Conservation (phyloP, 1,140 invertebrate species). For the Anastrepha ludens region DNA sequence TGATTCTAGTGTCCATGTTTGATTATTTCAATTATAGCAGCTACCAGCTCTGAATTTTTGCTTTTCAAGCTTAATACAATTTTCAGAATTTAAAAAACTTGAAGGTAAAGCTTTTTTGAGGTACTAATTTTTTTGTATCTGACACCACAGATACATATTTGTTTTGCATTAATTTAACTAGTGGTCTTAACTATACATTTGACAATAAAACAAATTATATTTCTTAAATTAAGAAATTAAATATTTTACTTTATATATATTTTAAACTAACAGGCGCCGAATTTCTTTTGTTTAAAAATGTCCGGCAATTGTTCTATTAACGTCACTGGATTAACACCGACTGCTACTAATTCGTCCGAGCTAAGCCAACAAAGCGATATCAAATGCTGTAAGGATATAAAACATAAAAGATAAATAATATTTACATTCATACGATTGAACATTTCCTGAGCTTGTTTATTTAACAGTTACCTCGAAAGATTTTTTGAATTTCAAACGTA, state of each 20-base stretch:
- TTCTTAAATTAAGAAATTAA: neutral
- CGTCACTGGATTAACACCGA: constrained; percentile 80
- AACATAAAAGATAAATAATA: constrained; percentile 22
- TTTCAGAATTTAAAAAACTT: no score
- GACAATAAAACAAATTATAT: constrained; percentile 20
- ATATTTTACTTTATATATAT: constrained; percentile 11
- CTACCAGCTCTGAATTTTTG: no score
- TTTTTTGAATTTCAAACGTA: constrained; percentile 56
- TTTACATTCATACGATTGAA: neutral
- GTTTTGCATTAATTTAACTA: constrained; percentile 51
- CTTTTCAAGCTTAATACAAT: neutral
- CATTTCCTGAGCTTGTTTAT: neutral
- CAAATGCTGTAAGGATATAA: constrained; percentile 78
- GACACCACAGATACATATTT: constrained; percentile 54
- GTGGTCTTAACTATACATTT: constrained; percentile 1
- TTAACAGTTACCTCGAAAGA: constrained; percentile 52
- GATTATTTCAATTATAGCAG: no score
- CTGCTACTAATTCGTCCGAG: constrained; percentile 79
- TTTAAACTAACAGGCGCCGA: constrained; percentile 71
- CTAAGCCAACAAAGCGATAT: constrained; percentile 78
- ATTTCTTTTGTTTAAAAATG: constrained; percentile 79
- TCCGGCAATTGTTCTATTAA: constrained; percentile 79
- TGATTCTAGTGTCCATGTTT: no score
- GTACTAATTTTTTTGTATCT: neutral
- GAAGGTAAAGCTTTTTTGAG: neutral